phyloP scores from a whole-genome alignment of 2,888 invertebrate genomes.

The Tachystola acroxantha region DNA sequence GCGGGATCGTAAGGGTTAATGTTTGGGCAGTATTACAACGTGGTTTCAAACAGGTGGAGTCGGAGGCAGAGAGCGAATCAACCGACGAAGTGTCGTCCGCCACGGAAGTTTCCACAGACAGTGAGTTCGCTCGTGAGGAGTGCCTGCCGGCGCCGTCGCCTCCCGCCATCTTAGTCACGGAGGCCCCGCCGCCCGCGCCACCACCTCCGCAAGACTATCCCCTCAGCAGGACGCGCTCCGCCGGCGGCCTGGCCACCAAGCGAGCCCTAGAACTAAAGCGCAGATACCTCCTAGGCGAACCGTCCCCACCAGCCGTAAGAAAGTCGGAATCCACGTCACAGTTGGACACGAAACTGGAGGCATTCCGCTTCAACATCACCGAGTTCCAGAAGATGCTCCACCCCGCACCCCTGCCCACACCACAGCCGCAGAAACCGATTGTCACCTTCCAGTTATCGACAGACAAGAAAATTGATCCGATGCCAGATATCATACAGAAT shows the following conservation, averaged over 20 bases:
- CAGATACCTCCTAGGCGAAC: conserved; percentile 87
- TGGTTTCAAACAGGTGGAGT: conserved; percentile 56
- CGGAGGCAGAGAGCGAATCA: conserved; percentile 78
- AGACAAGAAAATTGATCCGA: conserved; percentile 64
- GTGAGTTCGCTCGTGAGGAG: conserved; percentile 93
- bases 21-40: conserved; percentile 15
- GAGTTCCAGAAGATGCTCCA: conserved; percentile 92
- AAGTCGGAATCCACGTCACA: conserved; percentile 91
- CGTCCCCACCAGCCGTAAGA: conserved; percentile 83
- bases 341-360: conserved; percentile 90
- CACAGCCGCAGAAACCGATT: conserved; percentile 29
- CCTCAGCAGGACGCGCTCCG: conserved; percentile 89
- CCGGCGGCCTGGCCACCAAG: conserved; percentile 92
- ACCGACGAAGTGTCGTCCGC: conserved; percentile 90
- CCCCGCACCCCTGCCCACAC: conserved; percentile 81
- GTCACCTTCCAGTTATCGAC: conserved; percentile 45
- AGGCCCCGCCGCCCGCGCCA: conserved; percentile 88
- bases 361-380: conserved; percentile 90
- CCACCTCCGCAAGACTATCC: conserved; percentile 83
- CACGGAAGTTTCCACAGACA: conserved; percentile 95
- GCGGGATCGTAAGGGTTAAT: not conserved
- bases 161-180: conserved; percentile 87
- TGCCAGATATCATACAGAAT: conserved; percentile 81
- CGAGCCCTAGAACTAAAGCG: conserved; percentile 92
- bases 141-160: conserved; percentile 83